phyloP scores from a whole-genome alignment of 2,888 invertebrate species.

The Rhamphomyia laevipes region DNA sequence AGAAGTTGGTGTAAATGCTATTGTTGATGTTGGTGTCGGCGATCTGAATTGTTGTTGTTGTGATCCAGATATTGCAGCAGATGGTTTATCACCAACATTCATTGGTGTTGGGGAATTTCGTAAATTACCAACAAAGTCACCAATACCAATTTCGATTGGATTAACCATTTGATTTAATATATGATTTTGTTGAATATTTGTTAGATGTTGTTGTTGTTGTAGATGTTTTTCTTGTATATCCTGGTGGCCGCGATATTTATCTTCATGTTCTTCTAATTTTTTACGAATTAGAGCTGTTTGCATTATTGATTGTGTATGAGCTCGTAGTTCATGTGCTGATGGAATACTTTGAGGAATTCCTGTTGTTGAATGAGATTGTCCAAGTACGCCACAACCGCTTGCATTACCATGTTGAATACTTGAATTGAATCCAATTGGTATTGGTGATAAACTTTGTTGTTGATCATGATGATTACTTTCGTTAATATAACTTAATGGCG shows the following conservation, averaged over 20 bases:
- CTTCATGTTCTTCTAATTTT: conserved; percentile 78
- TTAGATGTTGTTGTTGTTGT: conserved; percentile 18
- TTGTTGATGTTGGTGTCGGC: conserved; percentile 45
- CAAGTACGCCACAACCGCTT: too few species aligned
- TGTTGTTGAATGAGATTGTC: conserved; percentile 20
- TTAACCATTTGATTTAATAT: not conserved
- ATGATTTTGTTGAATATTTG: not conserved
- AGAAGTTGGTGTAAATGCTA: conserved; percentile 87
- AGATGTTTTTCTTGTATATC: conserved; percentile 38
- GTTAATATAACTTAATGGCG: not conserved
- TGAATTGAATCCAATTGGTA: conserved; percentile 11
- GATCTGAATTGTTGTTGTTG: conserved; percentile 36
- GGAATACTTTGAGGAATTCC: conserved; percentile 61
- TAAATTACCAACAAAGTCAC: not conserved
- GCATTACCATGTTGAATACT: conserved; percentile 6
- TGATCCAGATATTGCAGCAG: not conserved
- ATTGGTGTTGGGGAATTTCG: not conserved
- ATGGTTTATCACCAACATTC: not conserved
- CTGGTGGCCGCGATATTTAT: conserved; percentile 71
- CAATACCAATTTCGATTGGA: not conserved
- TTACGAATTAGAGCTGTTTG: conserved; percentile 78
- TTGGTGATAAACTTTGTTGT: conserved; percentile 15
- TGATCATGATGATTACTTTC: conserved; percentile 1
- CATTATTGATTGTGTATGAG: conserved; percentile 77
- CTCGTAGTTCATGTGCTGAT: conserved; percentile 72